Percentiles rank a stretch among this genome's conserved stretches.
These are phyloP conservation scores for Phthorimaea operculella DNA, from an alignment of 1,140 invertebrate species.

Conservation along the genomic window DNA sequence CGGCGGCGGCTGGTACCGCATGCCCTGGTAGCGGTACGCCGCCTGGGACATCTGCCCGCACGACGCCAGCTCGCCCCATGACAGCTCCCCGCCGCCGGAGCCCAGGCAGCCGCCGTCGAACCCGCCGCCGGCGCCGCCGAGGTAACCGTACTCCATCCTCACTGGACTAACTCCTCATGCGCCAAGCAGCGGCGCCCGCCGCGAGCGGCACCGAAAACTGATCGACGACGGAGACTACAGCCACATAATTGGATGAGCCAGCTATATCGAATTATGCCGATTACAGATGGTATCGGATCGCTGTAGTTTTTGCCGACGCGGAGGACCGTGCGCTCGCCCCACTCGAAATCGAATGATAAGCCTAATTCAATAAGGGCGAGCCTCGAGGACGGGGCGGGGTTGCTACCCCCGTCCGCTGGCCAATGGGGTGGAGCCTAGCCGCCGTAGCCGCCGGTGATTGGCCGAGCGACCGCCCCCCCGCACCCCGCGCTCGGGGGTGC, in stretches of 20 bases:
- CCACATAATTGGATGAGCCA: constrained; percentile 65
- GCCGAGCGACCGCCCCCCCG: constrained; percentile 33
- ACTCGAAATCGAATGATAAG: constrained; percentile 70
- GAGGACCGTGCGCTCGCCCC: constrained; percentile 63
- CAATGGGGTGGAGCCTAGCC: constrained; percentile 43
- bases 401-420: constrained; percentile 43
- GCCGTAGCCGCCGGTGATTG: constrained; percentile 37
- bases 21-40: constrained; percentile 75
- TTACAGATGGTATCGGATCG: constrained; percentile 60
- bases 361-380: constrained; percentile 69
- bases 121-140: constrained; percentile 58
- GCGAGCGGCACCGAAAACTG: constrained; percentile 43
- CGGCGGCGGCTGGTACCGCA: constrained; percentile 61
- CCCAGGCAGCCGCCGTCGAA: constrained; percentile 56
- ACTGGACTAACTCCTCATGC: neutral
- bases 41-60: constrained; percentile 88
- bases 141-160: constrained; percentile 65
- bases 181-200: constrained; percentile 28
- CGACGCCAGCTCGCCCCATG: constrained; percentile 85
- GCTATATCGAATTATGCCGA: constrained; percentile 64
- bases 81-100: constrained; percentile 47
- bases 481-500: constrained; percentile 45
- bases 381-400: constrained; percentile 61
- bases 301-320: constrained; percentile 53
- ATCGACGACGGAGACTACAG: constrained; percentile 39